These are phyloP conservation scores for Ascidia mentula DNA, from an alignment of 23 tunicate species.

Conservation along the genomic window DNA sequence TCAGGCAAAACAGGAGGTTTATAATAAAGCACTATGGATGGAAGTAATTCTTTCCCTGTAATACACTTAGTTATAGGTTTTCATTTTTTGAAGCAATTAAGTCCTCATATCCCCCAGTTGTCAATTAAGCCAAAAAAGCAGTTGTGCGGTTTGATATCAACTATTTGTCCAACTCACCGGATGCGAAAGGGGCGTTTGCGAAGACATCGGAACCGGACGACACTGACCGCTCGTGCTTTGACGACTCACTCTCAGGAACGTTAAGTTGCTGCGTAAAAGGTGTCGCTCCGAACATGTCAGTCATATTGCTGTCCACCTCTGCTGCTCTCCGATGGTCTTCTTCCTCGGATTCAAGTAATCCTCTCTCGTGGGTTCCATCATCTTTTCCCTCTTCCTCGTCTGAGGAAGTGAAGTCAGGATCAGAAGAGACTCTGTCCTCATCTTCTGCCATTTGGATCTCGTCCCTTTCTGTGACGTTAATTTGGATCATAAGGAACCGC, in stretches of 20 bases:
- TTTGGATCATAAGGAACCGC: too few species aligned
- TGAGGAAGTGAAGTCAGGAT: constrained; percentile 47
- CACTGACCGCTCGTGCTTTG: constrained; percentile 32
- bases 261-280: constrained; percentile 28
- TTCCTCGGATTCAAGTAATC: constrained; percentile 32
- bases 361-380: constrained; percentile 26
- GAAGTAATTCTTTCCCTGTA: too few species aligned
- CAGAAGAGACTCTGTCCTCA: constrained; percentile 25
- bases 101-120: too few species aligned
- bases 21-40: too few species aligned
- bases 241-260: neutral
- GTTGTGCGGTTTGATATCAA: too few species aligned
- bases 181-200: constrained; percentile 69
- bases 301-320: neutral
- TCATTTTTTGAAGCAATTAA: too few species aligned
- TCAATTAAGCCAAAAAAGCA: too few species aligned
- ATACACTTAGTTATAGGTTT: too few species aligned
- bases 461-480: neutral
- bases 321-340: neutral
- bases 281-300: constrained; percentile 48
- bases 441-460: neutral
- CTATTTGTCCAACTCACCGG: too few species aligned
- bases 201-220: constrained; percentile 80
- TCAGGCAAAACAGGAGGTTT: too few species aligned
- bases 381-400: constrained; percentile 26